Conservation (phyloP, 1,140 invertebrate genomes). For the Pararge aegeria region DNA sequence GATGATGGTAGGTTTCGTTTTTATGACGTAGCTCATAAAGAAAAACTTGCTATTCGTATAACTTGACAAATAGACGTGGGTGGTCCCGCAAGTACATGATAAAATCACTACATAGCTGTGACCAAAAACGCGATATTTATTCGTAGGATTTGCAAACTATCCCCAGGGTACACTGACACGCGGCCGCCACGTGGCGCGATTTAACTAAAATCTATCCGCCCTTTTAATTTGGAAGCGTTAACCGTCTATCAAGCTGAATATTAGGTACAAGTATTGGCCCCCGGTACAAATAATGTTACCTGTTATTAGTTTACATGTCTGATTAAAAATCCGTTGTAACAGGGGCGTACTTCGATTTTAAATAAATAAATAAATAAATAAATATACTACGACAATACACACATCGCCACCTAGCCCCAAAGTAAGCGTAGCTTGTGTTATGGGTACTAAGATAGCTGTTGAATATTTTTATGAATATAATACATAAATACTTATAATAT, state of each 20-base stretch:
- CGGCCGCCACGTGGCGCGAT: conserved; percentile 38
- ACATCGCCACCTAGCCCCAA: too few relatives aligned
- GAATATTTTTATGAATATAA: too few relatives aligned
- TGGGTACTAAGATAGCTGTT: too few relatives aligned
- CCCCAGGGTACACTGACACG: conserved; percentile 26
- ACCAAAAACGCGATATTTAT: conserved; percentile 35
- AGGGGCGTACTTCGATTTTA: too few relatives aligned
- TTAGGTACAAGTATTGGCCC: conserved; percentile 14
- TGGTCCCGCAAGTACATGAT: conserved; percentile 17
- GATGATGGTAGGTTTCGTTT: too few relatives aligned
- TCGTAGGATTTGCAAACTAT: conserved; percentile 30
- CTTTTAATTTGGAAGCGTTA: conserved; percentile 35
- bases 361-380: too few relatives aligned
- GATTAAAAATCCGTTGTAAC: too few relatives aligned
- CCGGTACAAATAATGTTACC: conserved; percentile 23
- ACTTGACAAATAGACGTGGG: not conserved
- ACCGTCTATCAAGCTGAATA: conserved; percentile 18
- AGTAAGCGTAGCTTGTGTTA: too few relatives aligned
- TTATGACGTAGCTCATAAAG: too few relatives aligned
- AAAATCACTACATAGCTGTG: conserved; percentile 30
- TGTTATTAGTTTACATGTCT: conserved; percentile 4
- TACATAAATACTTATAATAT: too few relatives aligned
- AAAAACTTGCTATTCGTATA: too few relatives aligned
- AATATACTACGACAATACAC: too few relatives aligned
- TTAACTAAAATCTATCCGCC: conserved; percentile 44